Conservation (phyloP, 35 echinoderm and acorn worm species). For the Diadema setosum region DNA sequence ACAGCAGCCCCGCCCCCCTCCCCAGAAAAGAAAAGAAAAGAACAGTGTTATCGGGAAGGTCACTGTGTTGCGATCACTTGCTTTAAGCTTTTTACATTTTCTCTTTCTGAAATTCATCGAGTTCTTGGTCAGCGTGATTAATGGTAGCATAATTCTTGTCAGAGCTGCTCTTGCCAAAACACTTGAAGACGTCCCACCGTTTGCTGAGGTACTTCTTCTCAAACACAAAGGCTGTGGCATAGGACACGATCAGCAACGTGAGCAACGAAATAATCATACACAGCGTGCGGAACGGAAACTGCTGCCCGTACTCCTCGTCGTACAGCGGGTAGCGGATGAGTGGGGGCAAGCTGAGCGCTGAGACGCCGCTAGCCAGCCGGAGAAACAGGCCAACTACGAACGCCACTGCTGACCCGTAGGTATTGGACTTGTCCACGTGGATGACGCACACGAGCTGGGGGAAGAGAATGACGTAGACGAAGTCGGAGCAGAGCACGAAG, state of each 20-base stretch:
- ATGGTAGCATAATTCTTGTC: too few relatives aligned
- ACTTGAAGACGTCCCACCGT: constrained; percentile 64
- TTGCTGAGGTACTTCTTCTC: constrained; percentile 12
- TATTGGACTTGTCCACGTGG: constrained; percentile 71
- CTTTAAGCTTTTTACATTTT: too few relatives aligned
- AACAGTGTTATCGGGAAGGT: too few relatives aligned
- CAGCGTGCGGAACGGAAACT: constrained; percentile 87
- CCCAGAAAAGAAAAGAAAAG: too few relatives aligned
- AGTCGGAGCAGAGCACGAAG: constrained; percentile 88
- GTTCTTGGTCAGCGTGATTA: too few relatives aligned
- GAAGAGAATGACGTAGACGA: constrained; percentile 83
- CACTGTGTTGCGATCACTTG: too few relatives aligned
- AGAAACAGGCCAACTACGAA: constrained; percentile 82
- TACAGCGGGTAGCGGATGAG: constrained; percentile 78
- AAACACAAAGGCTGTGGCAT: constrained; percentile 52
- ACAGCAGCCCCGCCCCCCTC: too few relatives aligned
- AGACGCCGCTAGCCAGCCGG: constrained; percentile 52
- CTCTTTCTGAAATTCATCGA: too few relatives aligned
- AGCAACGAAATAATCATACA: constrained; percentile 47
- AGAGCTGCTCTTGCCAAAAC: constrained; percentile 41
- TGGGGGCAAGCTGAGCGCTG: constrained; percentile 21
- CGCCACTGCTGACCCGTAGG: constrained; percentile 63
- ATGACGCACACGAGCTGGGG: constrained; percentile 87
- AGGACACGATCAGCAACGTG: constrained; percentile 67
- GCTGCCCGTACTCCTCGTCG: constrained; percentile 31